Percentiles rank a stretch among this genome's conserved stretches.
phyloP scores from a whole-genome alignment of 2,797 vertebrate species.

The Sebastiscus albofasciatus region DNA sequence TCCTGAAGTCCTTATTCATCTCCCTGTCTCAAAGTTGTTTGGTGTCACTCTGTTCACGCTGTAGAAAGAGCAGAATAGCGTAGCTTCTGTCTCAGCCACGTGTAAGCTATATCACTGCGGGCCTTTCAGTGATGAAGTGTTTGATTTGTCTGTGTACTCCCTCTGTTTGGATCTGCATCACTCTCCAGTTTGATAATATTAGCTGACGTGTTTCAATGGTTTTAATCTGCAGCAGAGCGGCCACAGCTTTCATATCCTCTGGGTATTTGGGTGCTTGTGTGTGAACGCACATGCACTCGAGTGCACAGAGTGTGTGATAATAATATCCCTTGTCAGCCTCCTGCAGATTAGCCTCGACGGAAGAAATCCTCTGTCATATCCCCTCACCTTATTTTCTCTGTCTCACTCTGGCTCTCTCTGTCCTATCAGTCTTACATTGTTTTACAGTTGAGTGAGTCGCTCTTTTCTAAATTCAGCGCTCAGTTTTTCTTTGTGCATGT shows the following conservation, averaged over 20 bases:
- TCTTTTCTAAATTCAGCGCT: slow-evolving; percentile 30
- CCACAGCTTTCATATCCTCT: slow-evolving; percentile 30
- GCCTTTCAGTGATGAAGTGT: slow-evolving; percentile 1
- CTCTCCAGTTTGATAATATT: slow-evolving; percentile 35
- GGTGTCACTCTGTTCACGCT: not conserved
- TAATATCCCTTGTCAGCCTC: slow-evolving; percentile 76
- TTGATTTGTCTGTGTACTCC: slow-evolving; percentile 6
- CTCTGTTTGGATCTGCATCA: slow-evolving; percentile 23
- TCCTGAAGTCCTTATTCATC: slow-evolving; percentile 27
- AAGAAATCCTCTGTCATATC: slow-evolving; percentile 76
- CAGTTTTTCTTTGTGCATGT: slow-evolving; percentile 6
- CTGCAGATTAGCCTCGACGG: slow-evolving; percentile 73
- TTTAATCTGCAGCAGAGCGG: slow-evolving; percentile 51
- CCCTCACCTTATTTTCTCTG: slow-evolving; percentile 50
- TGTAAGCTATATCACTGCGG: not conserved
- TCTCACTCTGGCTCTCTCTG: not conserved
- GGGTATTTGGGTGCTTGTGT: slow-evolving; percentile 29
- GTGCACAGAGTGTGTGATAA: slow-evolving; percentile 61
- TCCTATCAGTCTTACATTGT: slow-evolving; percentile 34
- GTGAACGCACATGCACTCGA: slow-evolving; percentile 3
- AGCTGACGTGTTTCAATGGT: slow-evolving; percentile 34
- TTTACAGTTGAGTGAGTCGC: slow-evolving; percentile 39
- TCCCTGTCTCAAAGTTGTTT: not conserved
- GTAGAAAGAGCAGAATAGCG: not conserved
- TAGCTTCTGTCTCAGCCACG: not conserved